These are phyloP conservation scores for Garrulus glandarius DNA, from an alignment of 2,797 vertebrate genomes.

Conservation along the genomic window DNA sequence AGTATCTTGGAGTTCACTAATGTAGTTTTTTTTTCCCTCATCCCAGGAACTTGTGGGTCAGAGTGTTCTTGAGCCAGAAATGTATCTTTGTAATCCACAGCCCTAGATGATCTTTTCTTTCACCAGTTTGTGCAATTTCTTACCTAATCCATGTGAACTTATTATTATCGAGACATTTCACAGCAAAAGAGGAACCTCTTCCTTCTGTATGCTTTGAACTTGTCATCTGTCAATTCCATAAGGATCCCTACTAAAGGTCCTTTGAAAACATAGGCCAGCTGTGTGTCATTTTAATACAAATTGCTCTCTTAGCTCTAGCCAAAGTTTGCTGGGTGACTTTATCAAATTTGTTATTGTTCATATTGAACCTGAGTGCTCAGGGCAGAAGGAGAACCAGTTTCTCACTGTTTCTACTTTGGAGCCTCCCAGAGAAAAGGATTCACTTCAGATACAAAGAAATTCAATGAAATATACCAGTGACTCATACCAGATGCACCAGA, in stretches of 20 bases:
- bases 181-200: not conserved
- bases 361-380: not conserved
- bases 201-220: not conserved
- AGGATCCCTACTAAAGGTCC: not conserved
- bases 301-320: not conserved
- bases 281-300: not conserved
- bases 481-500: not conserved
- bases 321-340: not conserved
- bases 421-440: not conserved
- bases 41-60: not conserved
- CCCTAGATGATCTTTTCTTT: not conserved
- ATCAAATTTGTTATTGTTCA: not conserved
- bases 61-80: not conserved
- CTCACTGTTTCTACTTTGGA: not conserved
- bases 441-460: not conserved
- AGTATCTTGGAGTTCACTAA: not conserved
- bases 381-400: not conserved
- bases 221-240: not conserved
- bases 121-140: not conserved
- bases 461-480: not conserved
- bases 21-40: not conserved
- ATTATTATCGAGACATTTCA: not conserved
- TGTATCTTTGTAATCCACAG: not conserved
- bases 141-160: not conserved
- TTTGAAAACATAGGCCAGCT: not conserved